Conservation (phyloP, 2,888 invertebrate genomes). For the Harpagoxenus sublaevis region DNA sequence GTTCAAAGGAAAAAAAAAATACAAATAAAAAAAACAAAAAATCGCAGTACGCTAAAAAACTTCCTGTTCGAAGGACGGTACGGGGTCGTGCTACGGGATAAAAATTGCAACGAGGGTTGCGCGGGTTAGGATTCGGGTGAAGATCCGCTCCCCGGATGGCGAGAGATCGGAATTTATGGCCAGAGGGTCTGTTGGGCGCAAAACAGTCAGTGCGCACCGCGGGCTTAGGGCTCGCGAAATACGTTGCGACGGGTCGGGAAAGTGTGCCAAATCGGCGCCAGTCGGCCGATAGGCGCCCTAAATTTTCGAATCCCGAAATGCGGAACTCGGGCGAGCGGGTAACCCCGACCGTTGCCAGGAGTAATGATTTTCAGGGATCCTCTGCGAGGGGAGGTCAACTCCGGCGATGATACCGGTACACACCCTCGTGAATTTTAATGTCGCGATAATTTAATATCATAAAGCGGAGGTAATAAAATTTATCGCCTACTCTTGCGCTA, state of each 20-base stretch:
- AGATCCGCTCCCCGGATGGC: constrained; percentile 52
- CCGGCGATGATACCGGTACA: neutral
- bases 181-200: constrained; percentile 47
- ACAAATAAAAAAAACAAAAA: neutral
- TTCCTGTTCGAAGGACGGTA: neutral
- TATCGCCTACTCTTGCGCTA: neutral
- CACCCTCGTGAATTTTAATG: neutral
- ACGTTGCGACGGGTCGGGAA: constrained; percentile 62
- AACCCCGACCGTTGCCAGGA: neutral
- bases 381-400: neutral
- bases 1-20: neutral
- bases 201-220: neutral
- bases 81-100: constrained; percentile 21
- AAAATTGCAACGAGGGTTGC: constrained; percentile 60
- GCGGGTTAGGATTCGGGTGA: constrained; percentile 63
- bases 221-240: constrained; percentile 60
- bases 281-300: constrained; percentile 41
- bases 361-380: constrained; percentile 36
- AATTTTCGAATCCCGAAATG: constrained; percentile 49
- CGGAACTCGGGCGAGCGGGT: neutral
- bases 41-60: neutral
- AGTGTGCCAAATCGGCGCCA: constrained; percentile 61
- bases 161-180: constrained; percentile 63
- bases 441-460: neutral
- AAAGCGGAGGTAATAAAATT: neutral